phyloP scores from a whole-genome alignment of 2,113 vertebrate genomes.

The pig (Sus scrofa) region T2T-Sscrofa CM000813.6:5934001-5934500 shows the following conservation, averaged over 20 bases:
- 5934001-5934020: too few relatives aligned
- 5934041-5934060: too few relatives aligned
- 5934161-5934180: background rate
- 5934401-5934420: background rate
- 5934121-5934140: too few relatives aligned
- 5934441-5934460: background rate
- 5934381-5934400: background rate
- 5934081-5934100: too few relatives aligned
- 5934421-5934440: background rate
- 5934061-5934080: too few relatives aligned
- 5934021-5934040: too few relatives aligned
- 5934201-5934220: background rate
- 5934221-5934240: background rate
- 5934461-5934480: background rate
- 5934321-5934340: background rate
- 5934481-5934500: background rate
- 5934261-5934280: background rate
- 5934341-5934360: background rate
- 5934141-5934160: too few relatives aligned
- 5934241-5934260: background rate
- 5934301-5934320: background rate
- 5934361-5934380: background rate
- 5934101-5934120: too few relatives aligned
- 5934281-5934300: background rate
- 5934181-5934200: conserved; percentile 28